phyloP scores from a whole-genome alignment of 1,140 invertebrate genomes.

The Philotrypesis tridentata region DNA sequence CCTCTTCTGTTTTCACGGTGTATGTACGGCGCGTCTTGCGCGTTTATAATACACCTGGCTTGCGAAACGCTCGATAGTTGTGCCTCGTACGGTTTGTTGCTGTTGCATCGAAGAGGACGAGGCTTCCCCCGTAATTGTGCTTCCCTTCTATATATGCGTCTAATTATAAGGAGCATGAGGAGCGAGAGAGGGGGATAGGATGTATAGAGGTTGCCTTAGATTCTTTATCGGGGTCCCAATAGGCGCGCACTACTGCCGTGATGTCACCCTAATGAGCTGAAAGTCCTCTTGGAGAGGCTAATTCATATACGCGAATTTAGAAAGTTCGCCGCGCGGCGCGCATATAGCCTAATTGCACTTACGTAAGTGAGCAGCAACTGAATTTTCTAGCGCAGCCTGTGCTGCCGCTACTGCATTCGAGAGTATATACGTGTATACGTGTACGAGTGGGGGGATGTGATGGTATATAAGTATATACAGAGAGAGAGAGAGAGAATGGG shows the following conservation, averaged over 20 bases:
- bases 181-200: no score
- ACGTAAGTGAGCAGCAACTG: constrained; percentile 43
- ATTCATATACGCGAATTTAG: constrained; percentile 60
- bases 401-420: not conserved
- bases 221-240: constrained; percentile 8
- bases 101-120: not conserved
- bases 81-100: no score
- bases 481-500: not conserved
- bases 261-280: constrained; percentile 40
- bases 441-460: not conserved
- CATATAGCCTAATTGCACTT: constrained; percentile 52
- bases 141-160: not conserved
- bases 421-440: not conserved
- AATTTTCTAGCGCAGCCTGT: not conserved
- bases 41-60: not conserved
- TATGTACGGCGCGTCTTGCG: not conserved
- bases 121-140: not conserved
- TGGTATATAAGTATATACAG: not conserved
- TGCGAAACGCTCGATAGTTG: not conserved
- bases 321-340: constrained; percentile 51
- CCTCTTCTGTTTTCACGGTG: not conserved
- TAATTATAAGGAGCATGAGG: constrained; percentile 5
- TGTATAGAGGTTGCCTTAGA: not conserved
- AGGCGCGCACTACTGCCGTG: not conserved
- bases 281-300: constrained; percentile 34